A percentile compares a stretch with the other conserved stretches of the same genome.
Evolutionary conservation across 2,797 vertebrate genomes (phyloP).

Genomic region (Gephyroberyx darwinii): DNA sequence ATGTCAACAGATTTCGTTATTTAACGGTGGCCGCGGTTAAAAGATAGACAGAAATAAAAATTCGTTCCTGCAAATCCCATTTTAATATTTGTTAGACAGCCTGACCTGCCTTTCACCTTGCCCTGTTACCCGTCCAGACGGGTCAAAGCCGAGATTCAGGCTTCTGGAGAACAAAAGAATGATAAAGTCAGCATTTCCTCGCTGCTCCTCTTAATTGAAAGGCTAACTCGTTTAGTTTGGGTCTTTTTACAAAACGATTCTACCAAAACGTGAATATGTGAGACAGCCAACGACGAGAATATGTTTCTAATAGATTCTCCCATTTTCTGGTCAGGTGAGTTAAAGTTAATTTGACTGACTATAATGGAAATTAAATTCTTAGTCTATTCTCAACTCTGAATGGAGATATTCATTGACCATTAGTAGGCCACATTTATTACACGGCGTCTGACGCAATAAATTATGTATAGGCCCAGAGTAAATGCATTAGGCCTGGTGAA

Average conservation of each 20-base stretch:
- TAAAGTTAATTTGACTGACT: not conserved
- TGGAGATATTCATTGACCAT: slow-evolving; percentile 1
- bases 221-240: slow-evolving; percentile 19
- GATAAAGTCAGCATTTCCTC: slow-evolving; percentile 90
- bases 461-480: slow-evolving; percentile 21
- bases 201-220: slow-evolving; percentile 50
- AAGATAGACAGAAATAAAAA: not conserved
- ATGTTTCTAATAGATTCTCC: not conserved
- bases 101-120: slow-evolving; percentile 99
- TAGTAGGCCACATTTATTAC: not conserved
- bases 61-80: slow-evolving; percentile 72
- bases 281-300: not conserved
- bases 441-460: not conserved
- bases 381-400: no score
- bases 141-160: slow-evolving; percentile 93
- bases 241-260: slow-evolving; percentile 18
- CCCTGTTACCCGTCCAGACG: slow-evolving; percentile 89
- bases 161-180: slow-evolving; percentile 92
- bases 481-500: not conserved
- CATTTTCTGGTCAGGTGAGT: fast-evolving
- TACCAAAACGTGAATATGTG: not conserved
- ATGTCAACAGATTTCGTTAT: slow-evolving; percentile 4
- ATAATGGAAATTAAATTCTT: not conserved
- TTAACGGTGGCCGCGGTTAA: not conserved
- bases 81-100: slow-evolving; percentile 92